phyloP scores from a whole-genome alignment of 1,140 invertebrate species.

The Leptinotarsa defecta region DNA sequence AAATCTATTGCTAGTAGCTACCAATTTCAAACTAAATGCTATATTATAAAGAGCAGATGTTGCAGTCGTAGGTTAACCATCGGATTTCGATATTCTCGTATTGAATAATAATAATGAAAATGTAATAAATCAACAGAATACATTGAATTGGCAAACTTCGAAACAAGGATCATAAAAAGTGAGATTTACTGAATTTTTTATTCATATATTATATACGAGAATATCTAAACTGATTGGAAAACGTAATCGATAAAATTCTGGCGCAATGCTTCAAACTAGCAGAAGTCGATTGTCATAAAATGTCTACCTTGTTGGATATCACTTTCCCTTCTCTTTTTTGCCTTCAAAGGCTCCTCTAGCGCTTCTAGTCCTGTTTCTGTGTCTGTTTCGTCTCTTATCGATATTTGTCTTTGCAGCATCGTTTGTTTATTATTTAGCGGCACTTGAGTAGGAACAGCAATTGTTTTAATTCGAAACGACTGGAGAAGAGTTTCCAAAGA shows the following conservation, averaged over 20 bases:
- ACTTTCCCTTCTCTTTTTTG: conserved; percentile 67
- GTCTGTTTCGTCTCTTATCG: conserved; percentile 67
- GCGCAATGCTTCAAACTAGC: conserved; percentile 32
- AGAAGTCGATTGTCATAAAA: conserved; percentile 7
- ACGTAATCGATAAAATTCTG: not conserved
- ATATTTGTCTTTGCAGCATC: conserved; percentile 67
- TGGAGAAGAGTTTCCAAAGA: conserved; percentile 2
- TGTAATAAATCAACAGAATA: too few relatives aligned
- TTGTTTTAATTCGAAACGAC: conserved; percentile 9
- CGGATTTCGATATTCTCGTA: not conserved
- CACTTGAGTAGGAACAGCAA: conserved; percentile 58
- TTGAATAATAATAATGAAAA: too few relatives aligned
- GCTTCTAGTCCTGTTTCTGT: conserved; percentile 65
- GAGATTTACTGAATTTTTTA: too few relatives aligned
- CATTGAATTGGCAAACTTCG: too few relatives aligned
- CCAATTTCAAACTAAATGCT: not conserved
- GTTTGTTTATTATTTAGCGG: conserved; percentile 72
- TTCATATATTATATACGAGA: too few relatives aligned
- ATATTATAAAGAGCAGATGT: not conserved
- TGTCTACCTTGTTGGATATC: conserved; percentile 64
- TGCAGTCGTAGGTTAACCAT: not conserved
- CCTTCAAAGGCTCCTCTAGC: conserved; percentile 69
- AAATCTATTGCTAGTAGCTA: not conserved
- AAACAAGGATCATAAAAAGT: too few relatives aligned
- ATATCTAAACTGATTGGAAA: too few relatives aligned